Conservation (phyloP, 2,888 invertebrate genomes). For the Caradrina kadenii region DNA sequence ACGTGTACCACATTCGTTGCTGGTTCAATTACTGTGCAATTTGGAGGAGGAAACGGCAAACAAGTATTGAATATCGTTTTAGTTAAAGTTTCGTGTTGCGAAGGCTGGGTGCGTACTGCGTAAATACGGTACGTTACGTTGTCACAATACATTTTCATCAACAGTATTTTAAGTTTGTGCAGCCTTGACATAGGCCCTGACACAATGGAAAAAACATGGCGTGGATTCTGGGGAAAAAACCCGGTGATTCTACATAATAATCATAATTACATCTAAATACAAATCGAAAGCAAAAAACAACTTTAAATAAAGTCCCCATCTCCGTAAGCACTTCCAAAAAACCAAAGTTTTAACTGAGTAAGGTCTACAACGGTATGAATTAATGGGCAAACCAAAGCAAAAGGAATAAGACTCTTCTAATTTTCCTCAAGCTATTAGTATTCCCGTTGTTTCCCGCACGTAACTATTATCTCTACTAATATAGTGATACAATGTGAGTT, state of each 20-base stretch:
- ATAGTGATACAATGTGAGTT: conserved; percentile 12
- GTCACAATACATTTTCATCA: conserved; percentile 38
- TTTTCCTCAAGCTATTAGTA: conserved; percentile 14
- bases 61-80: conserved; percentile 65
- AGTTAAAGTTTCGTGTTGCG: conserved; percentile 51
- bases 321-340: no score
- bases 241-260: neutral
- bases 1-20: conserved; percentile 56
- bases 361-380: neutral
- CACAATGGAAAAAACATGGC: conserved; percentile 12
- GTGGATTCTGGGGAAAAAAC: conserved; percentile 24
- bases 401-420: neutral
- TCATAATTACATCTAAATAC: no score
- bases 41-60: conserved; percentile 55
- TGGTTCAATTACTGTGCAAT: conserved; percentile 56
- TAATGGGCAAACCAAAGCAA: conserved; percentile 14
- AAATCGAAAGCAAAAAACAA: no score
- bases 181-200: conserved; percentile 22
- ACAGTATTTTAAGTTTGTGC: conserved; percentile 51
- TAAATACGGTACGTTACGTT: conserved; percentile 51
- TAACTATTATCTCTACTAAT: conserved; percentile 22
- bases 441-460: conserved; percentile 8
- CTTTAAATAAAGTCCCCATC: no score
- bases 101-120: conserved; percentile 62
- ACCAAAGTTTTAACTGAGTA: neutral